A percentile compares a stretch with the other conserved stretches of the same genome.
Evolutionary conservation across 2,888 invertebrate species (phyloP).

Genomic region (Scaptomyza caliginosa): DNA sequence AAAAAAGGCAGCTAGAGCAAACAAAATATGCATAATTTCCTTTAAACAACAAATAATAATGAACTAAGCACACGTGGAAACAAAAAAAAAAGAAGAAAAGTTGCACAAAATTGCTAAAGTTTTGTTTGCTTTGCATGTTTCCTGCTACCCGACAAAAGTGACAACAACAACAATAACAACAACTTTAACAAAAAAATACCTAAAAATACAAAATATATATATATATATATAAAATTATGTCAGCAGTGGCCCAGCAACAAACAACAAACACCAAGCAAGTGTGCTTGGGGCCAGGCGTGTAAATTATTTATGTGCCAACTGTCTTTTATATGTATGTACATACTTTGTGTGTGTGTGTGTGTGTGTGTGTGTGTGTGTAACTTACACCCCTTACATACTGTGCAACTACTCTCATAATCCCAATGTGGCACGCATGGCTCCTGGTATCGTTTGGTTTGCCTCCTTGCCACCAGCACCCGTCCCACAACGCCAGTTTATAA

Average conservation of each 20-base stretch:
- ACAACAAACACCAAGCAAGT: slow-evolving; percentile 16
- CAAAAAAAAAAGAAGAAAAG: no score
- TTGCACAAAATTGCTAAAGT: slow-evolving; percentile 71
- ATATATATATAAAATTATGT: slow-evolving; percentile 63
- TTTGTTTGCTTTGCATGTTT: slow-evolving; percentile 54
- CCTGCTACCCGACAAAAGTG: slow-evolving; percentile 29
- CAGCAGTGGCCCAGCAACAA: slow-evolving; percentile 49
- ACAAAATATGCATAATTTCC: slow-evolving; percentile 50
- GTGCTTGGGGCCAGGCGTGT: slow-evolving; percentile 54
- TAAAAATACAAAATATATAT: slow-evolving; percentile 20
- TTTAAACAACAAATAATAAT: slow-evolving; percentile 22
- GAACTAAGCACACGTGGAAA: slow-evolving; percentile 44
- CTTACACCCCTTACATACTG: neutral
- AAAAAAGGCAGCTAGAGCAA: no score
- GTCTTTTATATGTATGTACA: slow-evolving; percentile 43
- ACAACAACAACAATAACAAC: neutral
- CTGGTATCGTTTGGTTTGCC: slow-evolving; percentile 13
- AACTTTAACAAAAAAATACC: slow-evolving; percentile 3
- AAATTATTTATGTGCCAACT: slow-evolving; percentile 76
- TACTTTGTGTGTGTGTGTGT: neutral
- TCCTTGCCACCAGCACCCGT: slow-evolving; percentile 4
- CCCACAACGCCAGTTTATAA: slow-evolving; percentile 61
- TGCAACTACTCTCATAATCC: slow-evolving; percentile 26
- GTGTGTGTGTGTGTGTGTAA: neutral
- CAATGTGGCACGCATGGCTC: slow-evolving; percentile 61